Base-by-base conservation (phyloP, 1,140 invertebrate species). In the Drosophila asahinai region DNA sequence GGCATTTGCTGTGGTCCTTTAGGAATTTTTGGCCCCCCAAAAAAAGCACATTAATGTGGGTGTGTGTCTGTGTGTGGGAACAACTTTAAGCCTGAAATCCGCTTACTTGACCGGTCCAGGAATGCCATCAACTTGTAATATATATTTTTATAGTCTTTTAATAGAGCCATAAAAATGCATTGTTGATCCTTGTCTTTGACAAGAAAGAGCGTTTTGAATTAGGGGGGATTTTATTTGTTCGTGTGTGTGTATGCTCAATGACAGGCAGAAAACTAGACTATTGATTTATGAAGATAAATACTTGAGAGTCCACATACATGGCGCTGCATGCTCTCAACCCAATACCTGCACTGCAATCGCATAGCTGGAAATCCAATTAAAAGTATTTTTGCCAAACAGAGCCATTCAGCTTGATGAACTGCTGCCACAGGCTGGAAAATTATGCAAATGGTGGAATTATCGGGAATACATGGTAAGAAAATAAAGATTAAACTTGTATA, bases 281-380 rank as follows among this genome's bases (percentile, higher is more conserved):
- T 71, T 68, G 67, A 71, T 68, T 68, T 68, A 55, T 25, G 27
- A 17, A 43, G 48, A 15, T 17, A 47, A 17, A 42, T 47, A 54
- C 22, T 30, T 22, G 33, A 25, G 11, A 25, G 22, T 15, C 15
- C 22, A 22, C 49, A 42, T 14, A 17, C 22, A 42, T 36, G 40
- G 60, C 38, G 15, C 22, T 9, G 17, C 38, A 15, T 33, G 7
- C 33, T 14, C 40, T 14, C 19, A 38, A 15, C 15, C 14, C 27
- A 1, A 1, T n/a, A 1, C 1, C 17, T 14, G 43, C 14, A n/a
- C 25, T 33, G 62, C 62, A 68, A 11, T 51, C 36, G 19, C 62
- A 68, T 67, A 42, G 66, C 25, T 59, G 52, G 27, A 57, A 51
- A 72, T 73, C 70, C 70, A 73, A 60, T 73, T 73, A 72, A 61